phyloP scores from a whole-genome alignment of 2,888 invertebrate species.

The Zelleria hepariella region DNA sequence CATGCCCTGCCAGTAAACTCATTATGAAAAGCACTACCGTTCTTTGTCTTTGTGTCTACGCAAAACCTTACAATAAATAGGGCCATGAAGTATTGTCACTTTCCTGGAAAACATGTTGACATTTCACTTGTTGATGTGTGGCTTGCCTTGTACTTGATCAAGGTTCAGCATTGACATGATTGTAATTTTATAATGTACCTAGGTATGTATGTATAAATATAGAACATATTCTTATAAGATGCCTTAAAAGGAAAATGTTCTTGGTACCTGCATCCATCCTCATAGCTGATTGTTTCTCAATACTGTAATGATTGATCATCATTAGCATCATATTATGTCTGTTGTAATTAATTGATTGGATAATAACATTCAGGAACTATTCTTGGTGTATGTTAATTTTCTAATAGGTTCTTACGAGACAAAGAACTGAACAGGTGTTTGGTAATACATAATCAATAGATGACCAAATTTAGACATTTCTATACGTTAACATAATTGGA shows the following conservation, averaged over 20 bases:
- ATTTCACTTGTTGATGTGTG: conserved; percentile 55
- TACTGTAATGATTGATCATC: no score
- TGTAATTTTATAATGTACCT: conserved; percentile 32
- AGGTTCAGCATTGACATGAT: conserved; percentile 55
- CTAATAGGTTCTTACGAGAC: no score
- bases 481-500: no score
- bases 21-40: no score
- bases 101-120: conserved; percentile 50
- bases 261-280: background rate
- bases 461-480: no score
- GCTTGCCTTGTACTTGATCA: conserved; percentile 58
- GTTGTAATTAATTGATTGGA: no score
- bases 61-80: conserved; percentile 21
- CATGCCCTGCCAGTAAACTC: conserved; percentile 37
- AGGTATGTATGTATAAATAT: background rate
- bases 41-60: background rate
- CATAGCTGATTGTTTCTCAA: no score
- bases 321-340: no score
- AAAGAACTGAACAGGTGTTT: no score
- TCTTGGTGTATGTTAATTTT: no score
- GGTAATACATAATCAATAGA: no score
- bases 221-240: background rate
- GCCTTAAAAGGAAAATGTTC: background rate
- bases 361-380: no score
- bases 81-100: conserved; percentile 35